A percentile compares a stretch with the other conserved stretches of the same genome.
Conservation (phyloP, 2,113 vertebrate genomes). For the Arenaria interpres region DNA sequence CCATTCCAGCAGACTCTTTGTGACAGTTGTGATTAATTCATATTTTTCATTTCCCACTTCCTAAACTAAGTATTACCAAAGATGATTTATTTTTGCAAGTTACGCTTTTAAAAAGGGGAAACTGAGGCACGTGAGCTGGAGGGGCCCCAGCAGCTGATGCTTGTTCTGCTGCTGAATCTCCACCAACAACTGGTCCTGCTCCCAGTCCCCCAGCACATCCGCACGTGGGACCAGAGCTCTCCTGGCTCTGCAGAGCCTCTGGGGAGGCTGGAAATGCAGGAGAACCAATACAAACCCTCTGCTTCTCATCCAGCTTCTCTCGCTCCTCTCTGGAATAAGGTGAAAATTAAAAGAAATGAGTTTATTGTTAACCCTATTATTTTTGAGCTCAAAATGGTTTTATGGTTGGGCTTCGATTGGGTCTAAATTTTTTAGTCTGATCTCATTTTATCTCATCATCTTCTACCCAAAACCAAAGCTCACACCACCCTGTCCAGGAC, state of each 20-base stretch:
- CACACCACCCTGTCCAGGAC: rapidly evolving
- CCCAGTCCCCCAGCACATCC: background rate
- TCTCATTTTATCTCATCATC: background rate
- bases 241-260: background rate
- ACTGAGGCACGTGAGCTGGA: rapidly evolving
- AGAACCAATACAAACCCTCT: background rate
- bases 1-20: too few species aligned
- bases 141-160: background rate
- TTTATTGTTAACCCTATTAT: background rate
- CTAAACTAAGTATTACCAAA: background rate
- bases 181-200: rapidly evolving
- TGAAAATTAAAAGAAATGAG: background rate
- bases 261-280: background rate
- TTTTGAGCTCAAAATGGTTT: background rate
- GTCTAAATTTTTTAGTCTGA: background rate
- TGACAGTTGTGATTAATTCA: background rate
- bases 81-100: background rate
- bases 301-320: background rate
- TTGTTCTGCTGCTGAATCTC: background rate
- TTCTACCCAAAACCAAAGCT: background rate
- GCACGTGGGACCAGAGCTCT: background rate
- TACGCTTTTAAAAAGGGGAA: background rate
- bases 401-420: background rate
- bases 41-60: background rate
- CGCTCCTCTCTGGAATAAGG: background rate